These are phyloP conservation scores for Heterodera carotae DNA, from an alignment of 1,140 invertebrate genomes.

Conservation along the genomic window DNA sequence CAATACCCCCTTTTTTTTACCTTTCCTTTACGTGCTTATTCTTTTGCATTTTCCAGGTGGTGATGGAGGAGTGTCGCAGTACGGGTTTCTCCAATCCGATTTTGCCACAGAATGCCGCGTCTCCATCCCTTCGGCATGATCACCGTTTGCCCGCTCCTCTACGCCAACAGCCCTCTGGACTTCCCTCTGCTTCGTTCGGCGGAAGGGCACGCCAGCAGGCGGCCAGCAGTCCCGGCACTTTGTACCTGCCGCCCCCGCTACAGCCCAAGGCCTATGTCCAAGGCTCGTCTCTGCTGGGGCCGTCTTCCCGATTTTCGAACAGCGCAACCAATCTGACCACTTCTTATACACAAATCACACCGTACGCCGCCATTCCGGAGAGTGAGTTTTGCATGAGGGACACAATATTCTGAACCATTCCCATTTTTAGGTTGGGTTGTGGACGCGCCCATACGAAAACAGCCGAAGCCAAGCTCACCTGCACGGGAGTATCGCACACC, in stretches of 20 bases:
- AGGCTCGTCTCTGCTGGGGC: constrained; percentile 21
- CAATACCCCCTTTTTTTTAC: too few species aligned
- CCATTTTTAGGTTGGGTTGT: constrained; percentile 34
- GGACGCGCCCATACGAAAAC: constrained; percentile 36
- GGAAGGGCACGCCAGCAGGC: not conserved
- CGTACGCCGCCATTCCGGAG: constrained; percentile 42
- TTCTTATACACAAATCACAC: constrained; percentile 44
- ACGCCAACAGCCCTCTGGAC: constrained; percentile 2
- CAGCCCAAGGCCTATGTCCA: constrained; percentile 1
- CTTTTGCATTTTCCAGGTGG: constrained; percentile 43
- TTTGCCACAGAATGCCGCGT: constrained; percentile 29
- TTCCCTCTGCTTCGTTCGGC: not conserved
- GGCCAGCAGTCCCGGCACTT: constrained; percentile 3
- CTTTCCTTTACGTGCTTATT: too few species aligned
- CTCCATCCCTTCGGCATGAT: constrained; percentile 13
- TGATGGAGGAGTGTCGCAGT: constrained; percentile 37
- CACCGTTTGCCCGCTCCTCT: not conserved
- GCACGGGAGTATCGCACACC: constrained; percentile 39
- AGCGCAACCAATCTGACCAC: not conserved
- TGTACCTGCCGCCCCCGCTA: constrained; percentile 3
- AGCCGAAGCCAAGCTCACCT: constrained; percentile 42
- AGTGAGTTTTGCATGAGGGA: constrained; percentile 5
- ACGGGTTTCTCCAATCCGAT: constrained; percentile 49
- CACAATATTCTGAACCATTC: not conserved
- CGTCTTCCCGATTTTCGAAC: constrained; percentile 8